Evolutionary conservation across 2,888 invertebrate genomes (phyloP), one percentile per base, ranked within the genome.

Genomic region (Cheilosia soror): DNA sequence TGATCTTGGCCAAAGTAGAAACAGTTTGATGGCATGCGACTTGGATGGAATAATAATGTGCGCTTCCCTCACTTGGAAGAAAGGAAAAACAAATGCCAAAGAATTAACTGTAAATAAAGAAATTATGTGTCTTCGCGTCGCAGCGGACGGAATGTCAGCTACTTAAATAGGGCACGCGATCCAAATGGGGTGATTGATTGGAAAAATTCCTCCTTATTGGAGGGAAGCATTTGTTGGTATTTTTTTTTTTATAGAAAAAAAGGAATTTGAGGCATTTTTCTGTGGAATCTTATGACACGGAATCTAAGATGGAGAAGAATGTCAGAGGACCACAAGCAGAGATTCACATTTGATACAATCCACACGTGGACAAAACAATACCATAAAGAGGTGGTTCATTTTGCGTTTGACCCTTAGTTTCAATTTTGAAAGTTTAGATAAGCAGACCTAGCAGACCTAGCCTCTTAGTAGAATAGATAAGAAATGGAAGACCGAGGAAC

Each of bases 21-120:
- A 69, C 77, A 44, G 68, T 77, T 57, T 57, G n/a, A 5, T 69
- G 69, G 20, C 69, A 42, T 69, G 31, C 57, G 25, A 33, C 69
- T 51, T 47, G 69, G 44, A 7, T 11, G 31, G 69, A 69, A 69
- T 69, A 69, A n/a, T 69, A 57, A 63, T n/a, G 53, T 11, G 15
- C 15, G 20, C 13, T 15, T 51, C 11, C 37, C 42, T 29, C 2
- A 60, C 11, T 73, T 57, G 47, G 42, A 20, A 40, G 40, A 49
- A 25, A 62, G 42, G 40, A 78, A 15, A 53, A 53, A 66, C n/a
- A 73, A 80, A 68, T 33, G 62, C 55, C 33, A 27, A 63, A 53
- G 60, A 53, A 72, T 82, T 83, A 78, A 83, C 82, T 66, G 78
- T 83, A 83, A 83, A 83, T 83, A 73, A 78, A 83, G 78, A 83